A percentile compares a stretch with the other conserved stretches of the same genome.
These are phyloP conservation scores for Anagrus nilaparvatae DNA, from an alignment of 1,140 invertebrate genomes.

Conservation along the genomic window DNA sequence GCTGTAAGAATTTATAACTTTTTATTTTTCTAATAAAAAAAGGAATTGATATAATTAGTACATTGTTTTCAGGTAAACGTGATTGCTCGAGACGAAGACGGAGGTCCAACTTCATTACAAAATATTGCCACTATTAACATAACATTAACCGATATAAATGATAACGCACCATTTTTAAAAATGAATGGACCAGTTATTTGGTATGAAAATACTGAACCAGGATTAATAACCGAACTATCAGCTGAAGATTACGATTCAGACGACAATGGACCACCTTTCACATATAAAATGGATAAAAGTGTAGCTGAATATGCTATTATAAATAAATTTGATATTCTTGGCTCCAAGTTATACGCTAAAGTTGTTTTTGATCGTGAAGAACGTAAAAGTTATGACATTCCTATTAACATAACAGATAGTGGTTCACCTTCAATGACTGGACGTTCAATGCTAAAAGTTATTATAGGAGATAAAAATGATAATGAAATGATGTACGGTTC, in stretches of 20 bases:
- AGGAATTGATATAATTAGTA: not conserved
- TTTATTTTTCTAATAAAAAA: conserved; percentile 5
- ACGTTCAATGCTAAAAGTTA: conserved; percentile 67
- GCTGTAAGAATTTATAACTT: conserved; percentile 22
- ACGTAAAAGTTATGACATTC: conserved; percentile 75
- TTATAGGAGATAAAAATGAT: conserved; percentile 87
- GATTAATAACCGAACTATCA: conserved; percentile 55
- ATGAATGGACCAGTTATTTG: conserved; percentile 71
- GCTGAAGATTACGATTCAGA: conserved; percentile 71
- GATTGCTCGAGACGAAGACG: conserved; percentile 71
- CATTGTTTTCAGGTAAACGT: conserved; percentile 59
- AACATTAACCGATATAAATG: conserved; percentile 74
- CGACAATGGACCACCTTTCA: conserved; percentile 74
- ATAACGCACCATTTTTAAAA: conserved; percentile 77
- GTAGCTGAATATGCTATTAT: conserved; percentile 59
- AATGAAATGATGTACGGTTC: conserved; percentile 71
- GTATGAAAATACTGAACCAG: conserved; percentile 64
- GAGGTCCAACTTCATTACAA: conserved; percentile 48
- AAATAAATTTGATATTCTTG: conserved; percentile 58
- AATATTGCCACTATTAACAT: conserved; percentile 62
- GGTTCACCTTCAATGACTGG: conserved; percentile 61
- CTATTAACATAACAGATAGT: conserved; percentile 77
- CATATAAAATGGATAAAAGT: conserved; percentile 57
- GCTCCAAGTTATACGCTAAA: conserved; percentile 48
- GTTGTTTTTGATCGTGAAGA: conserved; percentile 81